These are phyloP conservation scores for Paracanthobrama guichenoti DNA, from an alignment of 2,113 vertebrate genomes.

Conservation along the genomic window DNA sequence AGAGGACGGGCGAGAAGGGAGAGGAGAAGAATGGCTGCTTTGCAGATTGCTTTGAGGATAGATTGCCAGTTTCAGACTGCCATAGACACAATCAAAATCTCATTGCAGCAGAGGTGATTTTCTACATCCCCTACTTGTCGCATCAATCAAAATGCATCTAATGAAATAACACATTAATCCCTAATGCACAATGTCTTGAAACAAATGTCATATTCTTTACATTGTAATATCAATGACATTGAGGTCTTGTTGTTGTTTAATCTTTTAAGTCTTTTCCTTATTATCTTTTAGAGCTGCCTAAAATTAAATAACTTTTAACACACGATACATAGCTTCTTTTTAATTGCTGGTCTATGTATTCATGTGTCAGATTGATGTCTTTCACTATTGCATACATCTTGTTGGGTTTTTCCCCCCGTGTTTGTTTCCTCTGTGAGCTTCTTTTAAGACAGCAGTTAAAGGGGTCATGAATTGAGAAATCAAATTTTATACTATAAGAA, in stretches of 20 bases:
- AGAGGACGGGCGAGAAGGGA: neutral
- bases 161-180: conserved; percentile 41
- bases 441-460: neutral
- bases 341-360: neutral
- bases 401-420: neutral
- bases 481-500: too few relatives aligned
- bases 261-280: neutral
- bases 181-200: neutral
- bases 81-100: conserved; percentile 32
- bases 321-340: neutral
- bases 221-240: conserved; percentile 18
- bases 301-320: neutral
- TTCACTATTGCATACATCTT: neutral
- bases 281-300: neutral
- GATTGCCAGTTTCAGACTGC: conserved; percentile 24
- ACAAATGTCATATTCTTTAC: conserved; percentile 24
- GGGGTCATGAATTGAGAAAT: too few relatives aligned
- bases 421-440: neutral
- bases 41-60: conserved; percentile 41
- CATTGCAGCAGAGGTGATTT: conserved; percentile 38
- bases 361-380: neutral
- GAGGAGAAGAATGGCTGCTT: conserved; percentile 22
- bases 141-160: conserved; percentile 28
- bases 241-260: conserved; percentile 17
- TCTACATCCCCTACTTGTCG: neutral